A percentile compares a stretch with the other conserved stretches of the same genome.
phyloP scores from a whole-genome alignment of 2,113 vertebrate species.

The Ammodytes marinus region DNA sequence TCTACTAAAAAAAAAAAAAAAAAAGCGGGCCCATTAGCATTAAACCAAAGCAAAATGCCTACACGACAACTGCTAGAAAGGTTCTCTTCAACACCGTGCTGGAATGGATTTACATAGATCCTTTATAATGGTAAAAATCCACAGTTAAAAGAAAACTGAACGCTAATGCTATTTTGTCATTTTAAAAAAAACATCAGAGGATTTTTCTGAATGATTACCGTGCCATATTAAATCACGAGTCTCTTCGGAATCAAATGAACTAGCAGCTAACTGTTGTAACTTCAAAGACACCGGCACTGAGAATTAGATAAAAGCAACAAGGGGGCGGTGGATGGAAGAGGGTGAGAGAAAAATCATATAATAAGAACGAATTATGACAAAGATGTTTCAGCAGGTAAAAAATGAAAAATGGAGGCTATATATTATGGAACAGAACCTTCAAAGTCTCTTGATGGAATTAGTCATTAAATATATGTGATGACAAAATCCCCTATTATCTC shows the following conservation, averaged over 20 bases:
- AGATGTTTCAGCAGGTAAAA: background rate
- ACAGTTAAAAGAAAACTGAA: background rate
- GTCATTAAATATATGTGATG: background rate
- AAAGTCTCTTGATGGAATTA: background rate
- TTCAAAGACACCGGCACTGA: constrained; percentile 24
- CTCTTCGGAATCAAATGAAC: constrained; percentile 36
- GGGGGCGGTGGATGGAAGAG: too few species aligned
- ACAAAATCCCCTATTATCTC: background rate
- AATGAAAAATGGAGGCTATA: background rate
- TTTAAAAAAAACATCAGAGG: background rate
- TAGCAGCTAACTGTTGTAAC: constrained; percentile 30
- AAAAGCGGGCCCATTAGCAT: background rate
- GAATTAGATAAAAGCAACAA: constrained; percentile 13
- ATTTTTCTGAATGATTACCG: background rate
- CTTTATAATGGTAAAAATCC: background rate
- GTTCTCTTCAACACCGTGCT: background rate
- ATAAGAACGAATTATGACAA: background rate
- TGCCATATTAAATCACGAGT: constrained; percentile 23
- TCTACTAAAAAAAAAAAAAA: background rate
- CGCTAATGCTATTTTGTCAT: background rate
- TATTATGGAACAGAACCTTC: background rate
- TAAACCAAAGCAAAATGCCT: background rate
- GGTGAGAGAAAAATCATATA: background rate
- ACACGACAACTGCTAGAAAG: background rate
- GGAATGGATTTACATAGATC: background rate